These are phyloP conservation scores for Limenitis camilla DNA, from an alignment of 2,888 invertebrate genomes.

Conservation along the genomic window DNA sequence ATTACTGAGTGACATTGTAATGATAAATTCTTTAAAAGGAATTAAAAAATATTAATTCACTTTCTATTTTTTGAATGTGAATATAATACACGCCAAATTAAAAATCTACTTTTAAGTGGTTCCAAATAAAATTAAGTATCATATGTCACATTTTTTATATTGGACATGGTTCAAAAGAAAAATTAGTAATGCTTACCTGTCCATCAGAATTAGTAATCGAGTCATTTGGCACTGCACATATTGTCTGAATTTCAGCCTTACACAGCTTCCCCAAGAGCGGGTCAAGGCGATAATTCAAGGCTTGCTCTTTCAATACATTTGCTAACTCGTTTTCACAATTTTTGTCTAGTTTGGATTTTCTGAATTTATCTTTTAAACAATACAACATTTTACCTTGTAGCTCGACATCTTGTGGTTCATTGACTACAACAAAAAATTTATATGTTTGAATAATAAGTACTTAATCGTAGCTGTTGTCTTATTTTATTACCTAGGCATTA, in stretches of 20 bases:
- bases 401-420: constrained; percentile 78
- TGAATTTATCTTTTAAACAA: constrained; percentile 88
- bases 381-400: constrained; percentile 88
- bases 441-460: neutral
- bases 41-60: too few species aligned
- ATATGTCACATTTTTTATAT: too few species aligned
- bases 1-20: too few species aligned
- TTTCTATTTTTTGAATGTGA: too few species aligned
- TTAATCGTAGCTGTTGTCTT: neutral
- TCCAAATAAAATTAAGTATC: too few species aligned
- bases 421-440: constrained; percentile 39
- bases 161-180: too few species aligned
- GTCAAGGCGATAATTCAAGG: constrained; percentile 92
- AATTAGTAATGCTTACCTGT: too few species aligned
- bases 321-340: constrained; percentile 89
- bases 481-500: too few species aligned
- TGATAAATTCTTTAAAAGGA: too few species aligned
- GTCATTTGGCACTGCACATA: constrained; percentile 72
- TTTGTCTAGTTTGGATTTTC: constrained; percentile 81
- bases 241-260: constrained; percentile 79
- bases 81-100: too few species aligned
- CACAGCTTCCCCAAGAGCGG: constrained; percentile 90
- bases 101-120: too few species aligned
- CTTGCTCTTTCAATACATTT: constrained; percentile 88
- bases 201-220: constrained; percentile 63